Evolutionary conservation across 1,140 invertebrate genomes (phyloP), one percentile per base, ranked within the genome.

Genomic region (Nasonia giraulti): DNA sequence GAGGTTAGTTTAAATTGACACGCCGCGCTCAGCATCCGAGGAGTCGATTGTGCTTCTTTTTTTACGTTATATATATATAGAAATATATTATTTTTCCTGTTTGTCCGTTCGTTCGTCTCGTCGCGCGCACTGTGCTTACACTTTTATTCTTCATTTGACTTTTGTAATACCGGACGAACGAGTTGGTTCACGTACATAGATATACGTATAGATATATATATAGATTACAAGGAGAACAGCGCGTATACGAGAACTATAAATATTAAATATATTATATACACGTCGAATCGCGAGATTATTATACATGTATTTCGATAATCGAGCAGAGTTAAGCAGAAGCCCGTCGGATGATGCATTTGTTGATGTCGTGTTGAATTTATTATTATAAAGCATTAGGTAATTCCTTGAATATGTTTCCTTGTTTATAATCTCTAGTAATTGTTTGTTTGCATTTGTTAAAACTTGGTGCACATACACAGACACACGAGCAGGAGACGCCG

Each of bases 361-460:
- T 87, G 87, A 87, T 88, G 88, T 89, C 85, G 86, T 88, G 83
- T 88, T 87, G 85, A 86, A 86, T 86, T 86, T 82, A 86, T 82
- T 79, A 82, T 79, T 82, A 78, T 76, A 69, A 62, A 17, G 27
- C 73, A 78, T 71, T 82, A 85, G 74, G 17, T 77, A 81, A 82
- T 78, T 82, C 12, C 74, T 81, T 44, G 66, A 85, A 87, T 87
- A 88, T 86, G 87, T 88, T 89, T 88, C 84, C 77, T 85, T 86
- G 85, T 88, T 85, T 84, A 86, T 79, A 80, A 80, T 78, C 83
- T 88, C 75, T 62, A 86, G 85, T 86, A 85, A 86, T 89, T 88
- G 85, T 89, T 89, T 89, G 87, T 89, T 86, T 83, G 87, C 88
- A 89, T 87, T 89, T 89, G 88, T 89, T 89, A 87, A 87, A 84